A percentile compares a stretch with the other conserved stretches of the same genome.
phyloP scores from a whole-genome alignment of 2,113 vertebrate species.

The Calyptommatus sinebrachiatus region DNA sequence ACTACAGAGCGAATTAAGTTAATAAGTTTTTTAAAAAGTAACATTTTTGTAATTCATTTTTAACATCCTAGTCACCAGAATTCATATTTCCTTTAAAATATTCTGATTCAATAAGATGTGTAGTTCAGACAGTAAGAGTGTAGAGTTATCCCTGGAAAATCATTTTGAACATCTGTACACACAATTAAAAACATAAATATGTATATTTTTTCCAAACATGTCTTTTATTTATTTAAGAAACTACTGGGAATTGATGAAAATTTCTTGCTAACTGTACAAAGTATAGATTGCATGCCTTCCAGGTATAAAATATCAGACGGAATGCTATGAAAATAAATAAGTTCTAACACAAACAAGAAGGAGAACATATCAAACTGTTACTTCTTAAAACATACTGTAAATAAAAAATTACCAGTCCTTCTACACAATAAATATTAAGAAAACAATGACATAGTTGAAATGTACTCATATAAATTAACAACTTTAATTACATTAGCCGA shows the following conservation, averaged over 20 bases:
- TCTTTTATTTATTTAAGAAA: conserved; percentile 77
- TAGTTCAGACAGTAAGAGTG: conserved; percentile 63
- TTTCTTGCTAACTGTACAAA: conserved; percentile 83
- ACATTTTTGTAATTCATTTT: neutral
- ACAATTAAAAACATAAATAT: conserved; percentile 18
- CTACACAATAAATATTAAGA: conserved; percentile 89
- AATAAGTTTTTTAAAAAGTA: neutral
- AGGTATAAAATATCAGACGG: conserved; percentile 82
- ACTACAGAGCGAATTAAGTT: neutral
- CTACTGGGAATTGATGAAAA: conserved; percentile 80
- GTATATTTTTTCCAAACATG: conserved; percentile 55
- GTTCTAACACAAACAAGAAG: conserved; percentile 85
- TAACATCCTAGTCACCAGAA: neutral
- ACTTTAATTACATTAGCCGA: conserved; percentile 86
- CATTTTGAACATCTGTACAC: conserved; percentile 43
- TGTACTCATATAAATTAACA: conserved; percentile 89
- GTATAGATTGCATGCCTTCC: conserved; percentile 82
- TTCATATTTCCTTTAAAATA: conserved; percentile 8
- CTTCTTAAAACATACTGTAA: conserved; percentile 85
- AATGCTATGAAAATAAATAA: conserved; percentile 87
- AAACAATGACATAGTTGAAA: conserved; percentile 86
- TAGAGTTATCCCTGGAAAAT: conserved; percentile 64
- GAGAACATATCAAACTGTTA: conserved; percentile 83
- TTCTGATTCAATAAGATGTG: conserved; percentile 21
- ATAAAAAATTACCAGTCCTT: conserved; percentile 80